Evolutionary conservation across 2,888 invertebrate genomes (phyloP).

Genomic region (Xanthorhoe spadicearia): DNA sequence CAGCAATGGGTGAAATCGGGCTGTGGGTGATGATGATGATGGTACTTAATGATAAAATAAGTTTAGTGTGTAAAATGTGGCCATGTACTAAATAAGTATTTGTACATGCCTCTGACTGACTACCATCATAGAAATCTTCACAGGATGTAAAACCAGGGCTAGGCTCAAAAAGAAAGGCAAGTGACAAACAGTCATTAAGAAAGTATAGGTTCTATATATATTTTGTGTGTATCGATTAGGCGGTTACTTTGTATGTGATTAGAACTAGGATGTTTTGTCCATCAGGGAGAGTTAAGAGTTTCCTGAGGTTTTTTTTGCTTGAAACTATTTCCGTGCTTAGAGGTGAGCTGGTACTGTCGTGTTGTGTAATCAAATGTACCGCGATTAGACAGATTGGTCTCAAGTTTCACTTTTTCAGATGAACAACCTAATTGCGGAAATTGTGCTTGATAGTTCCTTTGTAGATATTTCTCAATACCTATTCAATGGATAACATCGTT

Average conservation of each 20-base stretch:
- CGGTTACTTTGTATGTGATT: constrained; percentile 15
- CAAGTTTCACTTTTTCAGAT: constrained; percentile 24
- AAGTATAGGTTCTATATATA: background rate
- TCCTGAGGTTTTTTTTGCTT: constrained; percentile 21
- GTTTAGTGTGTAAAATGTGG: too few relatives aligned
- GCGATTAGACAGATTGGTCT: constrained; percentile 23
- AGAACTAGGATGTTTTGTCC: constrained; percentile 18
- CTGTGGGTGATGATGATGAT: too few relatives aligned
- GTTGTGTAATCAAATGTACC: constrained; percentile 33
- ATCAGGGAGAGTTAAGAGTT: constrained; percentile 6
- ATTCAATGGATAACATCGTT: background rate
- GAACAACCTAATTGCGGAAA: constrained; percentile 9
- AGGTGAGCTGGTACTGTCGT: background rate
- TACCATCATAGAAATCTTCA: too few relatives aligned
- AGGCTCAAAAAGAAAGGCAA: too few relatives aligned
- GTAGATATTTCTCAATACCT: background rate
- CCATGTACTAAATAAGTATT: too few relatives aligned
- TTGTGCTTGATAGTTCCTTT: background rate
- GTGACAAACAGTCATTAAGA: background rate
- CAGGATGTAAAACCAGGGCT: too few relatives aligned
- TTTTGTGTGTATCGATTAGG: background rate
- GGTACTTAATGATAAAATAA: too few relatives aligned
- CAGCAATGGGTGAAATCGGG: too few relatives aligned
- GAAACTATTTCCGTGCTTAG: constrained; percentile 25
- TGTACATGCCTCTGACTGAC: too few relatives aligned